A percentile compares a stretch with the other conserved stretches of the same genome.
Conservation (phyloP, 2,113 vertebrate genomes). For the Triplophysa rosa region DNA sequence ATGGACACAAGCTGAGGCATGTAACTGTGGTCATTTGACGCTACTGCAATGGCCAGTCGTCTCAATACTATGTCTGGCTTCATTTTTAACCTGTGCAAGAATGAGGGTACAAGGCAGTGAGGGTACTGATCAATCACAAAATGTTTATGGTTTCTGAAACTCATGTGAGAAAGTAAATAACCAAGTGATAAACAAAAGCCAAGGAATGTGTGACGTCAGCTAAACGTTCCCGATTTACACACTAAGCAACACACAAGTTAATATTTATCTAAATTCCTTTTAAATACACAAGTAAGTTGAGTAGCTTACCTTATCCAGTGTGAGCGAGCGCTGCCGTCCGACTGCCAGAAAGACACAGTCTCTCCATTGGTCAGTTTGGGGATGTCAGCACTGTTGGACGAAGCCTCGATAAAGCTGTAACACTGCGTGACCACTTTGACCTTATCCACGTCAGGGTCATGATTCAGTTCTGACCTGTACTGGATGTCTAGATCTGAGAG, state of each 20-base stretch:
- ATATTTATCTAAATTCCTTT: background rate
- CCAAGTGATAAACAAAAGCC: background rate
- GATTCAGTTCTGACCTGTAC: conserved; percentile 79
- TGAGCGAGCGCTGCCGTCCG: conserved; percentile 92
- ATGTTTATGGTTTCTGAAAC: background rate
- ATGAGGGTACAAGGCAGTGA: background rate
- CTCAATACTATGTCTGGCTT: conserved; percentile 92
- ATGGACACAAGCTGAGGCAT: conserved; percentile 98
- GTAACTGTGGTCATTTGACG: conserved; percentile 94
- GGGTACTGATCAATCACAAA: background rate
- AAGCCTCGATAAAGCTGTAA: conserved; percentile 89
- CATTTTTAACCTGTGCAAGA: conserved; percentile 85
- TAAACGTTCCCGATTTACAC: background rate
- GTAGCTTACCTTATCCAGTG: conserved; percentile 91
- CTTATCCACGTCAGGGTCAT: conserved; percentile 84
- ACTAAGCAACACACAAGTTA: background rate
- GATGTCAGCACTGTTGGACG: conserved; percentile 87
- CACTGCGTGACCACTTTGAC: conserved; percentile 91
- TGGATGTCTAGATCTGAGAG: conserved; percentile 76
- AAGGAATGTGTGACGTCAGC: background rate
- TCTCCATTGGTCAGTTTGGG: conserved; percentile 96
- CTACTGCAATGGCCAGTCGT: conserved; percentile 90
- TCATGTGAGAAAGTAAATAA: background rate
- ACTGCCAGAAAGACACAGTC: conserved; percentile 94
- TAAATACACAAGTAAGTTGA: background rate